These are phyloP conservation scores for Stomatorhinus ivindoensis DNA, from an alignment of 2,113 vertebrate species.

Conservation along the genomic window DNA sequence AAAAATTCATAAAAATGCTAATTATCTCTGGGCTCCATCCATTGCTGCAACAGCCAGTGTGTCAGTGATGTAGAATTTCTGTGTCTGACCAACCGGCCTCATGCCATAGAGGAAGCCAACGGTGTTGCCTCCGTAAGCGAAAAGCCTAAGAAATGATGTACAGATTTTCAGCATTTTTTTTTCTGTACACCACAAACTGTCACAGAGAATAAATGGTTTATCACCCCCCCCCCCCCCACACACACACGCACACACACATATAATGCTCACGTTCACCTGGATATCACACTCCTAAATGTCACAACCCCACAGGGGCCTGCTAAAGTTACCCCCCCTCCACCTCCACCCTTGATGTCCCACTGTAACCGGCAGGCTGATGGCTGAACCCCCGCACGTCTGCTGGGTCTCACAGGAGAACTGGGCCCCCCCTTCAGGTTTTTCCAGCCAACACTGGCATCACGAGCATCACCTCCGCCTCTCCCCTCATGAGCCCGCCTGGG, in stretches of 20 bases:
- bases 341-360: neutral
- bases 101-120: neutral
- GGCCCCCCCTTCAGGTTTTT: neutral
- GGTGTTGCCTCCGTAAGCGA: neutral
- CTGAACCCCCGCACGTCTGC: neutral
- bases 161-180: neutral
- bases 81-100: neutral
- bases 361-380: neutral
- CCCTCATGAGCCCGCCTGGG: conserved; percentile 34
- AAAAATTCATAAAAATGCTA: neutral
- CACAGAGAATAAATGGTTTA: neutral
- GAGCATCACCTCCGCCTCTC: conserved; percentile 36
- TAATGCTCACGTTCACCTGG: neutral
- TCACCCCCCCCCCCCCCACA: too few relatives aligned
- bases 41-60: neutral
- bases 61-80: neutral
- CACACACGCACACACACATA: too few relatives aligned
- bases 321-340: neutral
- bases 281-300: neutral
- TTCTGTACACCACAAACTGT: neutral
- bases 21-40: neutral
- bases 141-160: neutral
- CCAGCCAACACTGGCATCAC: neutral
- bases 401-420: neutral
- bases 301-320: neutral